A percentile compares a stretch with the other conserved stretches of the same genome.
These are phyloP conservation scores for Kryptopterus vitreolus DNA, from an alignment of 2,797 vertebrate species.

Conservation along the genomic window DNA sequence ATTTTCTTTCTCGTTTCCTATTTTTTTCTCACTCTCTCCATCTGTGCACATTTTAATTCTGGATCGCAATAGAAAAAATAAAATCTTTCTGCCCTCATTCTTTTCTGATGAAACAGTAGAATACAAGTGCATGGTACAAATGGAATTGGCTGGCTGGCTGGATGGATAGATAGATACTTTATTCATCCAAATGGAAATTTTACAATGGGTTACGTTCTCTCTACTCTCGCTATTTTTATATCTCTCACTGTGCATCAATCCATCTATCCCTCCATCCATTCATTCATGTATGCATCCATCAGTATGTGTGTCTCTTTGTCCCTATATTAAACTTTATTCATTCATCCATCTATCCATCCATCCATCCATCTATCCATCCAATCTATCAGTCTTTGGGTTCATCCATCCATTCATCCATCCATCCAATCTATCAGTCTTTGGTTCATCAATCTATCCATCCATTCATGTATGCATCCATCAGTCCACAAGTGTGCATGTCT, in stretches of 20 bases:
- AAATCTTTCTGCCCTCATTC: constrained; percentile 17
- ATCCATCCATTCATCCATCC: not conserved
- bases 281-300: not conserved
- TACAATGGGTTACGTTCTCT: no score
- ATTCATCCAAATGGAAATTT: no score
- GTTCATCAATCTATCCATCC: not conserved
- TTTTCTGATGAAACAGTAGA: constrained; percentile 12
- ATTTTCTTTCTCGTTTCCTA: constrained; percentile 25
- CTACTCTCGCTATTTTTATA: no score
- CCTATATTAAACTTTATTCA: not conserved
- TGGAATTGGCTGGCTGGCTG: no score
- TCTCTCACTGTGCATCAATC: not conserved
- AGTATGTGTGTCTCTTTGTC: not conserved
- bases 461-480: not conserved
- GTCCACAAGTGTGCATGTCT: not conserved
- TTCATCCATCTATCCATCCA: not conserved
- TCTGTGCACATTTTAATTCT: constrained; percentile 48
- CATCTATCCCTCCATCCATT: no score
- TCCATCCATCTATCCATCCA: not conserved
- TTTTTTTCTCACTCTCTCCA: constrained; percentile 43
- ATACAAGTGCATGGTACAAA: not conserved
- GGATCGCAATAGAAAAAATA: constrained; percentile 15
- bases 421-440: no score
- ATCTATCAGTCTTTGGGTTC: no score
- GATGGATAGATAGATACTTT: no score